These are phyloP conservation scores for Dreissena rostriformis DNA, from an alignment of 1,140 invertebrate species.

Conservation along the genomic window DNA sequence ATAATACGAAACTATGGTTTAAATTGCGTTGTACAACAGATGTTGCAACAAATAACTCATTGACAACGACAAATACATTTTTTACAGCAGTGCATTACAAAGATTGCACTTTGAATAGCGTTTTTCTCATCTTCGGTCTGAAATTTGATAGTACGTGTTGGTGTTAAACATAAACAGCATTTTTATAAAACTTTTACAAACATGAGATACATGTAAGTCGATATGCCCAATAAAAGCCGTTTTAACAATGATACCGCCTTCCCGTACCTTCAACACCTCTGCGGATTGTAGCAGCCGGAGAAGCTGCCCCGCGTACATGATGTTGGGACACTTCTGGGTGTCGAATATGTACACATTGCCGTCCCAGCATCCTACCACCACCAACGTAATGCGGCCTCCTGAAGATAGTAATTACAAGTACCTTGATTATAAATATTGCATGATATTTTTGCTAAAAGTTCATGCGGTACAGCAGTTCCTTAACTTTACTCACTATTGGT, in stretches of 20 bases:
- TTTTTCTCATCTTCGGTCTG: no score
- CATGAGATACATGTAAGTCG: not conserved
- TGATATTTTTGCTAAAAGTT: no score
- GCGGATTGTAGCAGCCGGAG: conserved; percentile 60
- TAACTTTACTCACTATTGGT: no score
- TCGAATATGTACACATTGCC: conserved; percentile 65
- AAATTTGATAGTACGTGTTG: not conserved
- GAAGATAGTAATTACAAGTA: no score
- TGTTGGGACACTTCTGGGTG: conserved; percentile 53
- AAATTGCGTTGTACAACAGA: not conserved
- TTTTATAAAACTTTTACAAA: not conserved
- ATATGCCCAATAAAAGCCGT: not conserved
- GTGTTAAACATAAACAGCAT: not conserved
- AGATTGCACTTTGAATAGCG: not conserved
- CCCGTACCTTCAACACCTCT: conserved; percentile 63
- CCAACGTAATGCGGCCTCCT: conserved; percentile 53
- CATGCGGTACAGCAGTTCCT: no score
- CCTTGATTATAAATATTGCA: no score
- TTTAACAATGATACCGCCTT: not conserved
- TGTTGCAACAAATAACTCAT: not conserved
- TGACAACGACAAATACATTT: not conserved
- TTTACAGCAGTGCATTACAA: not conserved
- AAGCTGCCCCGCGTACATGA: conserved; percentile 60
- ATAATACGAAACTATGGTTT: not conserved
- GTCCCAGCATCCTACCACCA: conserved; percentile 54